A percentile compares a stretch with the other conserved stretches of the same genome.
These are phyloP conservation scores for Cabera pusaria DNA, from an alignment of 2,888 invertebrate genomes.

Conservation along the genomic window DNA sequence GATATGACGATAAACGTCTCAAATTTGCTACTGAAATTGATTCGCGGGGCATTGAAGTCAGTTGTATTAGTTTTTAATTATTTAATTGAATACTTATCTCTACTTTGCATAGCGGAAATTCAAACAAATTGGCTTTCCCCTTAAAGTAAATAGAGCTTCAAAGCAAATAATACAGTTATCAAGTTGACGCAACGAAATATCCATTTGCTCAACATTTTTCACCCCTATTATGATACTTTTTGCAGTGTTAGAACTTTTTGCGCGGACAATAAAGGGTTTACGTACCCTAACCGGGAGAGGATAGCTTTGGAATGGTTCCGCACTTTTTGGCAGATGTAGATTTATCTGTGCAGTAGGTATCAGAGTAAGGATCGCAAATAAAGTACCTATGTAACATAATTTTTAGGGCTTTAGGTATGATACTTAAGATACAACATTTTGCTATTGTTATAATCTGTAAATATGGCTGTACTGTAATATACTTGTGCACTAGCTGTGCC, in stretches of 20 bases:
- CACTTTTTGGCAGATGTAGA: slow-evolving; percentile 33
- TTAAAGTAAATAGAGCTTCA: not conserved
- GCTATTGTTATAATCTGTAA: no score
- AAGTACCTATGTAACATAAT: no score
- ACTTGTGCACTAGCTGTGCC: no score
- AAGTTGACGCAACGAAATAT: slow-evolving; percentile 43
- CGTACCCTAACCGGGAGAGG: slow-evolving; percentile 42
- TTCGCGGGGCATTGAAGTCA: no score
- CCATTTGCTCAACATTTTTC: slow-evolving; percentile 51
- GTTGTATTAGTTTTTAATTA: no score
- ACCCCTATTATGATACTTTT: slow-evolving; percentile 47
- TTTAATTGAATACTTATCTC: no score
- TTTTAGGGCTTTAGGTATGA: no score
- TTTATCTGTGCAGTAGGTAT: slow-evolving; percentile 1
- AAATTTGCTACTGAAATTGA: no score
- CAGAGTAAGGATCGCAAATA: no score
- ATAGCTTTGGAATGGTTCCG: slow-evolving; percentile 41
- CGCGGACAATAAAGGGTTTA: slow-evolving; percentile 56
- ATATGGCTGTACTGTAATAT: no score
- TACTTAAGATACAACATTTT: no score
- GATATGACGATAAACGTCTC: no score
- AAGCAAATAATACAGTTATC: slow-evolving; percentile 24
- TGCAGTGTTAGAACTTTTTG: slow-evolving; percentile 47
- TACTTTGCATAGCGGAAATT: not conserved
- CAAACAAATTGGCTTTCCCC: not conserved